Evolutionary conservation across 64 coral and sea anemone species (phyloP), one percentile per base, ranked within the genome.

Genomic region (Astreopora myriophthalma): DNA sequence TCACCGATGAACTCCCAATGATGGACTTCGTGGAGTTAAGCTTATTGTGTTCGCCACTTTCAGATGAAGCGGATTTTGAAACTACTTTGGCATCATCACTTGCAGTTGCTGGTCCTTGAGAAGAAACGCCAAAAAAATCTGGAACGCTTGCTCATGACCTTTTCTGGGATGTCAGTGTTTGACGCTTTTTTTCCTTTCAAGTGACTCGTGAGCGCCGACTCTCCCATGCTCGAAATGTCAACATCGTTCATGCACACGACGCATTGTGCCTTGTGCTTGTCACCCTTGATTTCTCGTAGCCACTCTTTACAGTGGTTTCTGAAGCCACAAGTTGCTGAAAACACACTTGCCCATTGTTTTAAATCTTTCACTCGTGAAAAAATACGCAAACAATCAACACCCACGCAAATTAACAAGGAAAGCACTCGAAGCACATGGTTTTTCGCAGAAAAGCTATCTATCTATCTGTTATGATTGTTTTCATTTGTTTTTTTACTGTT

Each of bases 271-370:
- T 73, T 73, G 70, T 73, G 32, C 13, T 73, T 73, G 70, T 73
- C 70, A 73, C 70, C 70, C 10, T 73, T 73, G 70, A 73, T 31
- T 36, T 73, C 70, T 35, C 70, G 70, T 36, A 73, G 66, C 85
- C 34, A 85, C 30, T 85, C 82, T 85, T 39, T 85, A 85, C 60
- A 28, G 82, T 85, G 82, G 22, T 85, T 85, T 68, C 82, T 85
- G 82, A 69, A 85, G 82, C 82, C 82, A 68, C 82, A 85, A 85
- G 82, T 85, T 38, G 82, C 82, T 85, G 58, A 85, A 85, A 85
- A 85, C 82, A 68, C 58, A 85, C 82, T 85, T 85, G 60, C 82
- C 82, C 82, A 85, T 69, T 85, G 82, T 85, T 85, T 22, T 66
- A 70, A 70, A 70, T 70, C 25, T 70, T 30, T 70, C 5, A 70